These are phyloP conservation scores for Yoshiicerus persimilis DNA, from an alignment of 1,140 invertebrate genomes.

Conservation along the genomic window DNA sequence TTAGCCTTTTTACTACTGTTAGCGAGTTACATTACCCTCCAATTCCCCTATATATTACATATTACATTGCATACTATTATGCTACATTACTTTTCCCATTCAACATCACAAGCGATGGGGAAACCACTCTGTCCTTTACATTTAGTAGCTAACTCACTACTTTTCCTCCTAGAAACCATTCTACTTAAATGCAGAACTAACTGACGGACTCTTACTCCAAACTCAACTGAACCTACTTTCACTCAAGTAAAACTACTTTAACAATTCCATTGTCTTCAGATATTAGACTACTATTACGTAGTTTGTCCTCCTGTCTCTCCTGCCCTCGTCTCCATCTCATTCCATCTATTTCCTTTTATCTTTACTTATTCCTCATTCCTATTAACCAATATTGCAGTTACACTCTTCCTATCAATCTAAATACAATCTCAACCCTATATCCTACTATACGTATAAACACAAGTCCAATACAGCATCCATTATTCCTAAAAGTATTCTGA, in stretches of 20 bases:
- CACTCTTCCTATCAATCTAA: background rate
- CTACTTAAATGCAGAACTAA: background rate
- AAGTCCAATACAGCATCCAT: no score
- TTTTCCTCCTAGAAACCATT: background rate
- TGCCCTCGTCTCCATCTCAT: no score
- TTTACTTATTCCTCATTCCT: background rate
- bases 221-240: background rate
- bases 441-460: no score
- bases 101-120: background rate
- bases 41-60: background rate
- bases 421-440: no score
- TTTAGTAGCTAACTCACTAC: background rate
- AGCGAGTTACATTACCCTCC: background rate
- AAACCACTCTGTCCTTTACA: background rate
- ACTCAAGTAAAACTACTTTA: background rate
- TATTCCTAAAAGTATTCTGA: no score
- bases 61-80: constrained; percentile 3
- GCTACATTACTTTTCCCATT: background rate
- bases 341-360: no score
- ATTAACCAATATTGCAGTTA: background rate
- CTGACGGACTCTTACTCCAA: background rate
- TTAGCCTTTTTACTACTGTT: background rate
- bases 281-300: background rate
- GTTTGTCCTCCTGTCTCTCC: background rate
- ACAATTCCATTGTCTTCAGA: background rate